These are phyloP conservation scores for Hetaerina titia DNA, from an alignment of 2,888 invertebrate species.

Conservation along the genomic window DNA sequence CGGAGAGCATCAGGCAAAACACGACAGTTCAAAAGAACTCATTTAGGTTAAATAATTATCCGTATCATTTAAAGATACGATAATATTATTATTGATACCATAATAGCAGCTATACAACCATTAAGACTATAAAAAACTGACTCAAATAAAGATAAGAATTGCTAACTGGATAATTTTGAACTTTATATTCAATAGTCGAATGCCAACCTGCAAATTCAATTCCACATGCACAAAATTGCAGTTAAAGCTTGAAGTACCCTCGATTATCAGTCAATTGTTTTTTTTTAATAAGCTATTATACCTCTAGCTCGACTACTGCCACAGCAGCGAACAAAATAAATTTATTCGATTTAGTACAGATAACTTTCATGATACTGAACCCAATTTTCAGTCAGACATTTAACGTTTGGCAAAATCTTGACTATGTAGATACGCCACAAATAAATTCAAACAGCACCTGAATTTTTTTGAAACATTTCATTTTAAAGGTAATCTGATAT, in stretches of 20 bases:
- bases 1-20: background rate
- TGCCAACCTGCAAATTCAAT: background rate
- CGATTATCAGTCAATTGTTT: background rate
- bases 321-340: background rate
- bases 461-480: background rate
- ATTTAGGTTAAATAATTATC: background rate
- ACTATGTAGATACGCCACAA: background rate
- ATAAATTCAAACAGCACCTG: background rate
- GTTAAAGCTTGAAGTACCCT: background rate
- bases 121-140: background rate
- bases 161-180: background rate
- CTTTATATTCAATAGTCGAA: background rate
- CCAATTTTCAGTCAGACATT: background rate
- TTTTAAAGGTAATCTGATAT: background rate
- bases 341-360: background rate
- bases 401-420: background rate
- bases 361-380: background rate
- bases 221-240: background rate
- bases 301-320: background rate
- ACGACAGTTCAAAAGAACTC: background rate
- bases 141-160: background rate
- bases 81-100: background rate
- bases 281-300: background rate
- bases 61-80: background rate
- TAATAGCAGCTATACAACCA: background rate